Evolutionary conservation across 2,888 invertebrate species (phyloP).

Genomic region (Drosophila testacea): DNA sequence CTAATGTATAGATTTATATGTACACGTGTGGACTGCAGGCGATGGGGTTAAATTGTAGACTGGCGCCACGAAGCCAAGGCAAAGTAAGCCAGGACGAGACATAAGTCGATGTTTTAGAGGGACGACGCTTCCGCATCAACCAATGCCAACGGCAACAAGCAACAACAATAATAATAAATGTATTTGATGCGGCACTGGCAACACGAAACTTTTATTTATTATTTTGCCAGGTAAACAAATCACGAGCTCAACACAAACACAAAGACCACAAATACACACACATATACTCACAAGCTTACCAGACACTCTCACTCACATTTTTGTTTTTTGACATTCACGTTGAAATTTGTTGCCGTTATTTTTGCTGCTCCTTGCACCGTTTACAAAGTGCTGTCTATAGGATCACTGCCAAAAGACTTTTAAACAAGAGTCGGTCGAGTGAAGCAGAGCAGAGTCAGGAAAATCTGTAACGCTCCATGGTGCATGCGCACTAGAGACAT

Average conservation of each 20-base stretch:
- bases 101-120: slow-evolving; percentile 28
- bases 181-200: slow-evolving; percentile 76
- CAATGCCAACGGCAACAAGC: slow-evolving; percentile 71
- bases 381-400: no score
- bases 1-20: no score
- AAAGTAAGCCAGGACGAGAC: slow-evolving; percentile 29
- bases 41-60: slow-evolving; percentile 21
- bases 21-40: neutral
- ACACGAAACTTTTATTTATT: slow-evolving; percentile 81
- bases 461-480: no score
- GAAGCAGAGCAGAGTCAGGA: no score
- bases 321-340: slow-evolving; percentile 7
- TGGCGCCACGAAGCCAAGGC: slow-evolving; percentile 51
- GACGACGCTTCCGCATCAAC: slow-evolving; percentile 44
- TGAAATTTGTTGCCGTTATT: slow-evolving; percentile 17
- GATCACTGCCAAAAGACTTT: no score
- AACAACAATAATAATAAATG: slow-evolving; percentile 50
- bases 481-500: no score
- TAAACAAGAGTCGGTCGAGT: no score
- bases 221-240: slow-evolving; percentile 81
- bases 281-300: slow-evolving; percentile 20
- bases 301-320: slow-evolving; percentile 60
- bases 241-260: slow-evolving; percentile 62
- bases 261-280: slow-evolving; percentile 26
- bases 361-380: neutral